Percentiles rank a stretch among this genome's conserved stretches.
Evolutionary conservation across 2,113 vertebrate species (phyloP).

Genomic region (Gasterosteus aculeatus): DNA sequence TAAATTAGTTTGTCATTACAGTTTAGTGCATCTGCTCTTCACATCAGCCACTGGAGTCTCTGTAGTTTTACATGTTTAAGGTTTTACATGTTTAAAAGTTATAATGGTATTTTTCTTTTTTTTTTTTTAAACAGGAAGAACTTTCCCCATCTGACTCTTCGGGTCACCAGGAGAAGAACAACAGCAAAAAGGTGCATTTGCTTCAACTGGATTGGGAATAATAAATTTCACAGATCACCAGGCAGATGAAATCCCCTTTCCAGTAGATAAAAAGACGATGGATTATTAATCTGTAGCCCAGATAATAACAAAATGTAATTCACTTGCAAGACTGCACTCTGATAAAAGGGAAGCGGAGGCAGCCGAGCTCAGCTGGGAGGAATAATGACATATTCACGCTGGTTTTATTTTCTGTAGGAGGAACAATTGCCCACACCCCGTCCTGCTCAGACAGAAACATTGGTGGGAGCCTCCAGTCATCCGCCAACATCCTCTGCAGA

Average conservation of each 20-base stretch:
- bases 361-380: constrained; percentile 21
- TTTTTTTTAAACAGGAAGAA: constrained; percentile 61
- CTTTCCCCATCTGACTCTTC: constrained; percentile 33
- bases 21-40: constrained; percentile 20
- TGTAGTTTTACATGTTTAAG: constrained; percentile 17
- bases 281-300: constrained; percentile 5
- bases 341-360: constrained; percentile 27
- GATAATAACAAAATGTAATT: constrained; percentile 23
- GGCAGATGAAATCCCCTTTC: constrained; percentile 8
- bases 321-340: constrained; percentile 4
- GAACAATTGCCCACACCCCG: constrained; percentile 15
- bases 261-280: constrained; percentile 15
- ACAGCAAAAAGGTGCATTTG: constrained; percentile 54
- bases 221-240: constrained; percentile 32
- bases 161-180: constrained; percentile 19
- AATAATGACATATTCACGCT: constrained; percentile 22
- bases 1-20: constrained; percentile 45
- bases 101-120: background rate
- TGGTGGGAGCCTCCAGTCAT: background rate
- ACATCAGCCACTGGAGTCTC: constrained; percentile 5
- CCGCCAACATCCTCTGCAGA: constrained; percentile 13
- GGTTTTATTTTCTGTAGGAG: constrained; percentile 33
- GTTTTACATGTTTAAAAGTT: constrained; percentile 25
- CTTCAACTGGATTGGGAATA: background rate
- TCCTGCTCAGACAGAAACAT: constrained; percentile 20